phyloP scores from a whole-genome alignment of 2,113 vertebrate genomes.

The Alethe castanea region DNA sequence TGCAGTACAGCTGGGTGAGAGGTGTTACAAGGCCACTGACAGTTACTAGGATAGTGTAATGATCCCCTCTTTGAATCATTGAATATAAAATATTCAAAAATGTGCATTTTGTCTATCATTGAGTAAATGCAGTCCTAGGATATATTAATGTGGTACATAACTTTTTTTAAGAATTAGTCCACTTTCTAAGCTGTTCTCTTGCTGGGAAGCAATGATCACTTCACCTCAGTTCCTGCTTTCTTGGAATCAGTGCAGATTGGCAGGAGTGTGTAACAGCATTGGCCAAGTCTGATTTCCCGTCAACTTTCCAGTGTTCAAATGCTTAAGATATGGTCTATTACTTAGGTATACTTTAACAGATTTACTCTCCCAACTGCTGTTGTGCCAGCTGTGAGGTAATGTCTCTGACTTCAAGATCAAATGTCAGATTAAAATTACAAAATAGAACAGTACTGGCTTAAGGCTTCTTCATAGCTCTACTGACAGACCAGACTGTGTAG shows the following conservation, averaged over 20 bases:
- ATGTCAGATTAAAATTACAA: slow-evolving; percentile 57
- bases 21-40: not conserved
- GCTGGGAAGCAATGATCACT: slow-evolving; percentile 1
- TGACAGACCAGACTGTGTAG: not conserved
- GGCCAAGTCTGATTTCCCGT: slow-evolving; percentile 56
- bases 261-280: not conserved
- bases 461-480: slow-evolving; percentile 3
- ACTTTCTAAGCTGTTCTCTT: not conserved
- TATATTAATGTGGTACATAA: not conserved
- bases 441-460: slow-evolving; percentile 8
- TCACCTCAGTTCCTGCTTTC: slow-evolving; percentile 15
- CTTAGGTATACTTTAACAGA: slow-evolving; percentile 53
- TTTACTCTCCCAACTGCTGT: slow-evolving; percentile 1
- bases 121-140: not conserved
- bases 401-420: slow-evolving; percentile 60
- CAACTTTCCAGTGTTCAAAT: slow-evolving; percentile 55
- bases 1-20: not conserved
- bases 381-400: slow-evolving; percentile 58
- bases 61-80: not conserved
- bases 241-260: slow-evolving; percentile 34
- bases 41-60: not conserved
- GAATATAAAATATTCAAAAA: not conserved
- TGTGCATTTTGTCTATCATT: not conserved
- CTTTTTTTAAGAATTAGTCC: not conserved
- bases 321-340: slow-evolving; percentile 51